Conservation (phyloP, 2,113 vertebrate genomes). For the Lepidothrix coronata region DNA sequence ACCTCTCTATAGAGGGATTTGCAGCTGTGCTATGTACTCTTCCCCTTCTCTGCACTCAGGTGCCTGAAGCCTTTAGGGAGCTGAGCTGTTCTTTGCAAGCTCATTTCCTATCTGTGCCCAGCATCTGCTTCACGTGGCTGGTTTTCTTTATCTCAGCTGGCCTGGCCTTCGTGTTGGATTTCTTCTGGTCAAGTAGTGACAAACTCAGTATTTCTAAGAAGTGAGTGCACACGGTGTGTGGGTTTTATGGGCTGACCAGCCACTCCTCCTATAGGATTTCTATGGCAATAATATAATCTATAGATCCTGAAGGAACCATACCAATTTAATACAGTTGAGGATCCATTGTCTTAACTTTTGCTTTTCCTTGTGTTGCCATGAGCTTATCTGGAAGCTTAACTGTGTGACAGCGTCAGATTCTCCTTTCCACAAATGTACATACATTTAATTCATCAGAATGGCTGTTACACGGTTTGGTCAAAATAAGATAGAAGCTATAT, state of each 20-base stretch:
- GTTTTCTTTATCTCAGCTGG: background rate
- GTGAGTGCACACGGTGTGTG: rapidly evolving
- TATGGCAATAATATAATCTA: background rate
- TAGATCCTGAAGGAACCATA: background rate
- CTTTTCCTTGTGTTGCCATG: background rate
- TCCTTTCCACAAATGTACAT: background rate
- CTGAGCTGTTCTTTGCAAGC: background rate
- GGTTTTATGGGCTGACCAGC: background rate
- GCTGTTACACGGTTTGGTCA: background rate
- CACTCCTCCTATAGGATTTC: background rate
- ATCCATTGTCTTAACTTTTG: background rate
- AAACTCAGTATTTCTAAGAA: background rate
- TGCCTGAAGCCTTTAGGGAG: background rate
- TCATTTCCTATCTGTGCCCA: background rate
- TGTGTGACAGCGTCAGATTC: background rate
- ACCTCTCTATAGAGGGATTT: background rate
- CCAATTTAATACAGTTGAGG: background rate
- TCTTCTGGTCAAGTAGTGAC: background rate
- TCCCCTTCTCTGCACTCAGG: background rate
- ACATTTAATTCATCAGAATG: background rate
- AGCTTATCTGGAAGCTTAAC: background rate
- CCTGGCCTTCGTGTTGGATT: background rate
- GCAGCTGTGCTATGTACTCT: background rate
- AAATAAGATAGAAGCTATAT: background rate
- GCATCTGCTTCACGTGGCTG: background rate